Conservation (phyloP, 2,888 invertebrate species). For the Brachyopa scutellaris region DNA sequence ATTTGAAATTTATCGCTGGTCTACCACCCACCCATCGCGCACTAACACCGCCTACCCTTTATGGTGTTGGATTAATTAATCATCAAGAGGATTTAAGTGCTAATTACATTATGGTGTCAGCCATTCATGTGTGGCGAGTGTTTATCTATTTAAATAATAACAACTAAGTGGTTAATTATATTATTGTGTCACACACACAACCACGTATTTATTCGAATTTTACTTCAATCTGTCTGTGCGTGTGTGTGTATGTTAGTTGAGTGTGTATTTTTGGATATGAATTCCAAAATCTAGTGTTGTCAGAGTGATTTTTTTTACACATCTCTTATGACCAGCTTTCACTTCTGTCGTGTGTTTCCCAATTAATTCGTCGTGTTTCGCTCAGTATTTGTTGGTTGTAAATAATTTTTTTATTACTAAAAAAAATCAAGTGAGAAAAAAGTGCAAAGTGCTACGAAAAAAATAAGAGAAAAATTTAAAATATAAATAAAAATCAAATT, state of each 20-base stretch:
- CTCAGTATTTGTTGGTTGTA: slow-evolving; percentile 8
- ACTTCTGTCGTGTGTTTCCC: slow-evolving; percentile 46
- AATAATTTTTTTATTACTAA: neutral
- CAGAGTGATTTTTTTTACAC: slow-evolving; percentile 18
- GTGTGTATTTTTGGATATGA: slow-evolving; percentile 13
- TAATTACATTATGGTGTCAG: slow-evolving; percentile 65
- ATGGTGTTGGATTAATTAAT: slow-evolving; percentile 70
- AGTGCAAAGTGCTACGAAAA: neutral
- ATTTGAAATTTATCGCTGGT: no score
- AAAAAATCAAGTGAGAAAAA: slow-evolving; percentile 25
- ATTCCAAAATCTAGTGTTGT: slow-evolving; percentile 30
- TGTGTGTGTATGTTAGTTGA: no score
- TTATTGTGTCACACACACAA: slow-evolving; percentile 17
- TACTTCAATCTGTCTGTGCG: no score
- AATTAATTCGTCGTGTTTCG: no score
- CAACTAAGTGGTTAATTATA: slow-evolving; percentile 63
- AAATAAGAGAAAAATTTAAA: neutral
- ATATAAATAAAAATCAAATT: slow-evolving; percentile 15
- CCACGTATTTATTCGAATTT: slow-evolving; percentile 12
- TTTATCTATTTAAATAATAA: slow-evolving; percentile 67
- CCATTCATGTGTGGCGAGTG: slow-evolving; percentile 44
- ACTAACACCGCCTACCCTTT: neutral
- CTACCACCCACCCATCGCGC: slow-evolving; percentile 17
- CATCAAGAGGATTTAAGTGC: slow-evolving; percentile 68
- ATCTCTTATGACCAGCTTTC: slow-evolving; percentile 58